Evolutionary conservation across 1,140 invertebrate genomes (phyloP).

Genomic region (Pseudomyrmex pallidus): DNA sequence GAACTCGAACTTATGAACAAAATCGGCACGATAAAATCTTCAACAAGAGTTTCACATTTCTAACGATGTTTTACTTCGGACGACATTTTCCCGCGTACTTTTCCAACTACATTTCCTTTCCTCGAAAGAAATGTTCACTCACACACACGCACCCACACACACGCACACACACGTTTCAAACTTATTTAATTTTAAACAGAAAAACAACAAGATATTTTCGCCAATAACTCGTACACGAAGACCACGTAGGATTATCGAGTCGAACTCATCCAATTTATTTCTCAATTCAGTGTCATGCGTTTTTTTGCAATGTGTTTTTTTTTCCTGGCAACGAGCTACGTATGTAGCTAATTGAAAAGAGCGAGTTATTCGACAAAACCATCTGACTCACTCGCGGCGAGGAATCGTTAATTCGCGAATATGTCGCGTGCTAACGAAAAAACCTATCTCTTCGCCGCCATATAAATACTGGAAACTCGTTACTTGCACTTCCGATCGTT

Average conservation of each 20-base stretch:
- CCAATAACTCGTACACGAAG: too few species aligned
- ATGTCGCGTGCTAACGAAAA: not conserved
- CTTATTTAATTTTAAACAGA: not conserved
- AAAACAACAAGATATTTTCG: too few species aligned
- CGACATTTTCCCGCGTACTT: not conserved
- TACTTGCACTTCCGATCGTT: conserved; percentile 14
- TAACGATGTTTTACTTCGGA: not conserved
- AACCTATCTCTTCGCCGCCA: not conserved
- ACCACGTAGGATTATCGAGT: too few species aligned
- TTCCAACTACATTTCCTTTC: not conserved
- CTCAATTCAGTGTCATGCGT: not conserved
- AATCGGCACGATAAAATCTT: conserved; percentile 18
- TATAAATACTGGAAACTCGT: conserved; percentile 29
- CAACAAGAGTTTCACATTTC: conserved; percentile 30
- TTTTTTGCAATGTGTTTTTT: not conserved
- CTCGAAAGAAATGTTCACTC: not conserved
- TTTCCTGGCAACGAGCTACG: not conserved
- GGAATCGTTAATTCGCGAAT: conserved; percentile 30
- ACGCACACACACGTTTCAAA: not conserved
- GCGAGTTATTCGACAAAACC: not conserved
- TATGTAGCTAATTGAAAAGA: not conserved
- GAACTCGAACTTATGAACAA: not conserved
- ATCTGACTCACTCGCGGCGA: not conserved
- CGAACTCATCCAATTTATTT: not conserved
- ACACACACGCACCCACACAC: too few species aligned